These are phyloP conservation scores for Cephalopachus bancanus DNA, from an alignment of 2,797 vertebrate species.

Conservation along the genomic window DNA sequence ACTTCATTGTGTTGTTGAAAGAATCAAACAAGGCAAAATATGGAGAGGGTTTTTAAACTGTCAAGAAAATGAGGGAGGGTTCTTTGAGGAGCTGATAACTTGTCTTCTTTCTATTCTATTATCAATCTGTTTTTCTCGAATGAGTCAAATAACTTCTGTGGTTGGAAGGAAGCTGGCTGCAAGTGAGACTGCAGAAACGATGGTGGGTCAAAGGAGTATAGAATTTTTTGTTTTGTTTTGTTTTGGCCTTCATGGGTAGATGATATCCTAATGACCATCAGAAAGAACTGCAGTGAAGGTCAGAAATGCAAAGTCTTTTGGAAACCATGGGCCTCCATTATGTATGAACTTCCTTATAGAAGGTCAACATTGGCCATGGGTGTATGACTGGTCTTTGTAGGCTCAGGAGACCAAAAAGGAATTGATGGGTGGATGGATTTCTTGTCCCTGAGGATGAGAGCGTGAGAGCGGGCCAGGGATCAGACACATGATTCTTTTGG, in stretches of 20 bases:
- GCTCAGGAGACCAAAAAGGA: not conserved
- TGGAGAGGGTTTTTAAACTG: not conserved
- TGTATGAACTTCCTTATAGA: not conserved
- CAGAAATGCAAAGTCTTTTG: not conserved
- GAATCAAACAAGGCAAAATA: not conserved
- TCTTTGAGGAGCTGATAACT: not conserved
- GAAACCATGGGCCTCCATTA: not conserved
- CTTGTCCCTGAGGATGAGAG: not conserved
- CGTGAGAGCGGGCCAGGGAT: not conserved
- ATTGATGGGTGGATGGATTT: not conserved
- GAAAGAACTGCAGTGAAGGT: not conserved
- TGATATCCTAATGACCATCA: not conserved
- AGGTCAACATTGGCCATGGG: not conserved
- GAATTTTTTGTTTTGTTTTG: not conserved
- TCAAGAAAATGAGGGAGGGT: not conserved
- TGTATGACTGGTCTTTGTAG: not conserved
- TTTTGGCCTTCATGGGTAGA: not conserved
- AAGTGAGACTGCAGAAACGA: not conserved
- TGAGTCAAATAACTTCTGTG: not conserved
- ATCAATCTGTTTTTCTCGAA: not conserved
- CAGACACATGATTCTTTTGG: not conserved
- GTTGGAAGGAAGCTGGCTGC: not conserved
- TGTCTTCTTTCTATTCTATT: not conserved
- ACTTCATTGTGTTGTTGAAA: not conserved
- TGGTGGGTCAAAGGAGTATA: not conserved